A percentile compares a stretch with the other conserved stretches of the same genome.
These are phyloP conservation scores for Gyps fulvus DNA, from an alignment of 2,113 vertebrate species.

Conservation along the genomic window DNA sequence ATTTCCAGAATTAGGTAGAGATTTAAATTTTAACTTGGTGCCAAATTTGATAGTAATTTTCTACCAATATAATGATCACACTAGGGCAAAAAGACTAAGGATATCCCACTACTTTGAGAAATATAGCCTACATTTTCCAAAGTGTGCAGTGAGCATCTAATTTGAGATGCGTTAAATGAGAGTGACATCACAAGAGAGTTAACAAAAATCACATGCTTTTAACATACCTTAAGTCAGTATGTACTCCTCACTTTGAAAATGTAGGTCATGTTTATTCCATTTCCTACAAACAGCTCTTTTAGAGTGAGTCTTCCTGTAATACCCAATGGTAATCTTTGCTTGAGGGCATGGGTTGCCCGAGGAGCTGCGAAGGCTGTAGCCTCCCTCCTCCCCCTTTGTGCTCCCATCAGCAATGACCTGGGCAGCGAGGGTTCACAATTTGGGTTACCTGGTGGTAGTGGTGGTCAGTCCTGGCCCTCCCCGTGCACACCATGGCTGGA, in stretches of 20 bases:
- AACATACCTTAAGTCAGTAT: not conserved
- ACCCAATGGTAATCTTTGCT: not conserved
- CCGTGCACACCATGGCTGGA: accelerated
- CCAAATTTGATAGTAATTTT: not conserved
- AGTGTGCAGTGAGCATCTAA: not conserved
- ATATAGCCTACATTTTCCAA: not conserved
- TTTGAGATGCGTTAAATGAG: not conserved
- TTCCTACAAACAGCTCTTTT: not conserved
- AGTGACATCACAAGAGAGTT: not conserved
- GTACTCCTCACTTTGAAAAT: not conserved
- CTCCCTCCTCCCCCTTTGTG: not conserved
- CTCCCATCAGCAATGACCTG: not conserved
- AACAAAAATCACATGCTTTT: not conserved
- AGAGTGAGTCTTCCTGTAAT: not conserved
- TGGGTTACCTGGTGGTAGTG: not conserved
- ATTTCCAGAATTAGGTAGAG: not conserved
- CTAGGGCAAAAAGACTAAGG: not conserved
- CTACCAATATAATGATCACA: not conserved
- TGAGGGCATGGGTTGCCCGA: not conserved
- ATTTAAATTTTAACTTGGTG: not conserved
- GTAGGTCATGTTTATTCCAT: slow-evolving; percentile 3
- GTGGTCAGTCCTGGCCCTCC: not conserved
- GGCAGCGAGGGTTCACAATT: not conserved
- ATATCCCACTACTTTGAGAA: not conserved
- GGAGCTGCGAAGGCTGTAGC: not conserved